Percentiles rank a stretch among this genome's conserved stretches.
Conservation (phyloP, 2,113 vertebrate species). For the Falcunculus frontatus region DNA sequence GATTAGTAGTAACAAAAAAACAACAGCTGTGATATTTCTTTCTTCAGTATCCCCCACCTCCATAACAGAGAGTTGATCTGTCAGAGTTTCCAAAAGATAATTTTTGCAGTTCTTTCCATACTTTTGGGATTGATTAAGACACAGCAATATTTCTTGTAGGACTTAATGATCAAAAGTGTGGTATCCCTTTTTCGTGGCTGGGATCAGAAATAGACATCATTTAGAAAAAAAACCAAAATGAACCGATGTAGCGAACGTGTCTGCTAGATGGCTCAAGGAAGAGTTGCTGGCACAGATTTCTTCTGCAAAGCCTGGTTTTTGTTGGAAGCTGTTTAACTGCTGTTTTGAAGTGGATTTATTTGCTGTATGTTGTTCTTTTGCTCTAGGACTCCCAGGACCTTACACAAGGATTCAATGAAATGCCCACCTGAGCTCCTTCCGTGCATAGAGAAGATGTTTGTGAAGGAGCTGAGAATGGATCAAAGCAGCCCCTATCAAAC, state of each 20-base stretch:
- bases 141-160: not conserved
- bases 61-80: not conserved
- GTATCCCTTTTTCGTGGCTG: not conserved
- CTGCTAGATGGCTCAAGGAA: not conserved
- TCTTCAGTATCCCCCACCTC: not conserved
- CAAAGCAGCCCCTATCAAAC: not conserved
- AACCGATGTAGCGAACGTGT: rapidly evolving
- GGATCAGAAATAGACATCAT: not conserved
- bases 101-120: not conserved
- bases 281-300: not conserved
- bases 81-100: not conserved
- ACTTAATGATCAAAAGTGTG: not conserved
- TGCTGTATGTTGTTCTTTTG: not conserved
- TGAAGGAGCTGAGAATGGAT: not conserved
- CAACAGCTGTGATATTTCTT: not conserved
- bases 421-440: not conserved
- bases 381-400: not conserved
- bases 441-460: not conserved
- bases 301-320: not conserved
- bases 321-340: not conserved
- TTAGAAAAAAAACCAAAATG: not conserved
- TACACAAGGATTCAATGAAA: not conserved
- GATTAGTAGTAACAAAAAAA: not conserved
- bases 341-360: not conserved
- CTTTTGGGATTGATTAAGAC: not conserved